Base-by-base conservation (phyloP, 2,888 invertebrate genomes). In the Drosophila nr. medialis region DNA sequence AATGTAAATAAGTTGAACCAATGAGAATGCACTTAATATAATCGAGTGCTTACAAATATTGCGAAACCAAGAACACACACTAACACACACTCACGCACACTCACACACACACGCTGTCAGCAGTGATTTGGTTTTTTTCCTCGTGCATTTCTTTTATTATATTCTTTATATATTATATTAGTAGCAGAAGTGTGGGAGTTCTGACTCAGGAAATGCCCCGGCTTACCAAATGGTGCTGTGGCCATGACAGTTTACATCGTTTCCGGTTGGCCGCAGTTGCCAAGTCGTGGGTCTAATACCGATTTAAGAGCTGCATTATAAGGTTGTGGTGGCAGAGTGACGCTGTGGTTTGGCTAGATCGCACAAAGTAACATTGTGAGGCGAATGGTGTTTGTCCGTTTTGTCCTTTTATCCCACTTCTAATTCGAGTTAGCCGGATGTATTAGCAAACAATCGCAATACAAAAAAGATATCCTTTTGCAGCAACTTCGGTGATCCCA, bases 11-110 rank as follows among this genome's bases (percentile, higher is more conserved):
- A 2, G 29, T 21, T 56, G n/a, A 30, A 21, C 15, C 55, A 40
- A 56, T 56, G 29, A 56, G 15, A 30, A 56, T 40, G 40, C 40
- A 56, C 40, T 56, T 40, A 27, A 8, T 29, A 29, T 40, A 56
- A 56, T 30, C 55, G 40, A 29, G n/a, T 30, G 13, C 11, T 13
- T 4, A 32, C 32, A 13, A 51, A 15, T 18, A 15, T 24, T 3
- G 3, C 10, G 10, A 21, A 21, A 21, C 21, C 51, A 29, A 24
- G 15, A 21, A 15, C 15, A 48, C 24, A 48, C 21, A 7, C 11
- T 42, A 13, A 7, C 6, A 15, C 2, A 18, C 36, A 29, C 7
- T 6, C 15, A 36, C 36, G 18, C 36, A 36, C 36, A 34, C 34
- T 0, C 34, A 3, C 42, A 21, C 42, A 21, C 42, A 21, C 21